Conservation (phyloP, 30 jellyfish, hydroid and myxozoan genomes). For the Aurelia sp. region DNA sequence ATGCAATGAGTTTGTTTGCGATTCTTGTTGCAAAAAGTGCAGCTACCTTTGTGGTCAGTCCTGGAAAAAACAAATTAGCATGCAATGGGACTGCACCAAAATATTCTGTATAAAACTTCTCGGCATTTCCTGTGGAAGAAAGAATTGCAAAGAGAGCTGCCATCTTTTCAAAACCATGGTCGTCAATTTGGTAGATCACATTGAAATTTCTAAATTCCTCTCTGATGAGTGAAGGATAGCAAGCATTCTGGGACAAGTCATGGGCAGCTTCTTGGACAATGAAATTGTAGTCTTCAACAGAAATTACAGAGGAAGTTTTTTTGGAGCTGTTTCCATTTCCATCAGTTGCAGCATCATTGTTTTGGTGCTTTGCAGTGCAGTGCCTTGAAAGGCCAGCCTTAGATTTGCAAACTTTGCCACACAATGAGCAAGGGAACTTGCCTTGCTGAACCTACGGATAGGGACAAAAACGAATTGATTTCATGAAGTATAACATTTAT, state of each 20-base stretch:
- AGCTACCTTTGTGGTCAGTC: slow-evolving; percentile 32
- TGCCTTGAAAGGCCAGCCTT: slow-evolving; percentile 54
- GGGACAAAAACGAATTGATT: slow-evolving; percentile 6
- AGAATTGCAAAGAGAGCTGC: slow-evolving; percentile 24
- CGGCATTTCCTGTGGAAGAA: slow-evolving; percentile 38
- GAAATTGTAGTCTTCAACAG: slow-evolving; percentile 43
- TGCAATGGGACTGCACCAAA: slow-evolving; percentile 27
- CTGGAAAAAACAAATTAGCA: slow-evolving; percentile 10
- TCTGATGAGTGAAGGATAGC: slow-evolving; percentile 20
- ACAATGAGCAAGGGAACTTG: slow-evolving; percentile 26
- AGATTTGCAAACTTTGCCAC: slow-evolving; percentile 33
- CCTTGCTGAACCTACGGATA: slow-evolving; percentile 9
- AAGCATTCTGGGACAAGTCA: slow-evolving; percentile 14
- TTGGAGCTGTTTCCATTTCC: not conserved
- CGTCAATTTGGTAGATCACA: not conserved
- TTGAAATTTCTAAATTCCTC: slow-evolving; percentile 11
- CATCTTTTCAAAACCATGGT: slow-evolving; percentile 21
- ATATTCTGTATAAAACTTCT: slow-evolving; percentile 24
- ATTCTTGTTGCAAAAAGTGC: slow-evolving; percentile 7
- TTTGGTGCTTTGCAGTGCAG: not conserved
- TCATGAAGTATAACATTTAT: slow-evolving; percentile 2
- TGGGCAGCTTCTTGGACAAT: slow-evolving; percentile 28
- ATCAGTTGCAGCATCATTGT: too few species aligned
- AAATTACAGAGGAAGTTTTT: not conserved
- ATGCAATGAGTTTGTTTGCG: not conserved